Evolutionary conservation across 2,888 invertebrate species (phyloP).

Genomic region (Ecliptopera silaceata): DNA sequence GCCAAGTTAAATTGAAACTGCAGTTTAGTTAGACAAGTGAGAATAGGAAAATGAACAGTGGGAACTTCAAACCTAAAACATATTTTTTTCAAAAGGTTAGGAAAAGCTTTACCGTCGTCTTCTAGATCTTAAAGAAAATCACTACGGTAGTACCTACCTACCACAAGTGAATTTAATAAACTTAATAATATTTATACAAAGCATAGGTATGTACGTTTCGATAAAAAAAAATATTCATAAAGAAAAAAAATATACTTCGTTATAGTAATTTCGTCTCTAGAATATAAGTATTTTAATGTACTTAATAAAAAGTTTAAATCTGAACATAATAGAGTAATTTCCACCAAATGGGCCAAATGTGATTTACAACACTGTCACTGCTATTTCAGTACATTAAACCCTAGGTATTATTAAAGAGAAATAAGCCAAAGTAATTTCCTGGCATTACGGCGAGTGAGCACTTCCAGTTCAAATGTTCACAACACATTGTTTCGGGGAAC

Average conservation of each 20-base stretch:
- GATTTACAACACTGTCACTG: conserved; percentile 28
- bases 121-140: too few relatives aligned
- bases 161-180: too few relatives aligned
- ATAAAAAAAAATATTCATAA: too few relatives aligned
- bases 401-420: conserved; percentile 46
- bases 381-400: conserved; percentile 38
- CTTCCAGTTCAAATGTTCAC: conserved; percentile 57
- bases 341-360: conserved; percentile 18
- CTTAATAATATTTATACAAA: too few relatives aligned
- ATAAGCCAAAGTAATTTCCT: conserved; percentile 53
- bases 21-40: conserved; percentile 47
- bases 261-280: too few relatives aligned
- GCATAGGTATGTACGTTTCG: too few relatives aligned
- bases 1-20: conserved; percentile 68
- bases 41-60: conserved; percentile 27
- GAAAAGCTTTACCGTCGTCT: too few relatives aligned
- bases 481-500: conserved; percentile 60
- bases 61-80: not conserved
- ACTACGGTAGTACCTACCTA: too few relatives aligned
- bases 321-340: conserved; percentile 10
- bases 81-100: too few relatives aligned
- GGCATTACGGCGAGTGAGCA: conserved; percentile 50
- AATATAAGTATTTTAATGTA: not conserved
- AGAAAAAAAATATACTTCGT: too few relatives aligned
- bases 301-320: not conserved